Base-by-base conservation (phyloP, 2,797 vertebrate species). In the Catharus ustulatus region DNA sequence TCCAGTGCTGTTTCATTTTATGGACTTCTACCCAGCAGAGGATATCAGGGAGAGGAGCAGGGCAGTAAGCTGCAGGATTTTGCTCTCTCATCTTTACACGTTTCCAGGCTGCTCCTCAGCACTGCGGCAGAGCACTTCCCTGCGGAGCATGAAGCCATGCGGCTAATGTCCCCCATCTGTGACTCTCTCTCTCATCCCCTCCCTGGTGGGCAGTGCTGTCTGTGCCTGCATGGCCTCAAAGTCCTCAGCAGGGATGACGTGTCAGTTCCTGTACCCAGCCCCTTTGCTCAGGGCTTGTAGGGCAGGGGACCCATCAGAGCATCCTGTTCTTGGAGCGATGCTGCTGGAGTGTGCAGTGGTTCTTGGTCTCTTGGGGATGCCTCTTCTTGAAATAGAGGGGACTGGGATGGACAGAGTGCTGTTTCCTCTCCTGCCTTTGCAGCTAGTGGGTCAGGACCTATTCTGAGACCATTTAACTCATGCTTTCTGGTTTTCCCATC, bases 91-190 rank as follows among this genome's bases (percentile, higher is more conserved):
- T 13, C 82, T 80, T 48, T 29, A 4, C 3, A 0, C 22, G 58
- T 45, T 89, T 67, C 62, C 84, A 88, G 73, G 42, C 34, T 76
- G 79, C 84, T 87, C 71, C 73, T 91, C 73, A 16, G 64, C 45
- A 6, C 69, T 13, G 13, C 27, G 7, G 77, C 74, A 38, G 45
- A 93, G 77, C 59, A 2, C 75, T 76, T 91, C 71, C 87, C 93
- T 73, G 87, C 21, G 1, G 91, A 83, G 93, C 75, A 43, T n/a
- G 79, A 88, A 96, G 85, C 94, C 89, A 61, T 67, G 86, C 26
- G 9, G 78, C 55, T 89, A 71, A 94, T 66, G 59, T 93, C 89
- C 85, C 88, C 91, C 94, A 82, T 94, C 92, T 96, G 95, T 69
- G 92, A n/a, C 92, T 84, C 74, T 46, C 84, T 68, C 30, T 32